phyloP scores from a whole-genome alignment of 2,797 vertebrate genomes.

The Cottoperca gobio region DNA sequence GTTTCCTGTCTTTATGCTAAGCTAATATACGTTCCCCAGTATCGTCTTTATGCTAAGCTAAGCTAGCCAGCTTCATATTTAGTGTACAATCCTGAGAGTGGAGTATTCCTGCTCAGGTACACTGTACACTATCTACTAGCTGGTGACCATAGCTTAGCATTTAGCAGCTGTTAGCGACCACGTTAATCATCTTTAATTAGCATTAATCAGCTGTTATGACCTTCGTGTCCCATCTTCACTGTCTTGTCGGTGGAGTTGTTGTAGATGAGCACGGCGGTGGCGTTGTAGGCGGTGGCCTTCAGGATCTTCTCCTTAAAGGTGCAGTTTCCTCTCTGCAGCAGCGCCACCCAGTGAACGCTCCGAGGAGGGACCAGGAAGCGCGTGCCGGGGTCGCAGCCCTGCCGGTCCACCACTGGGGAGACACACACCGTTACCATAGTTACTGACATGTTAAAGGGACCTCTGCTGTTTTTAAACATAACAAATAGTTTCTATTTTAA shows the following conservation, averaged over 20 bases:
- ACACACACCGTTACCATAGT: conserved; percentile 20
- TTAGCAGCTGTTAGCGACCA: too few relatives aligned
- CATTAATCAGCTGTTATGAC: too few relatives aligned
- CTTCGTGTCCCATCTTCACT: conserved; percentile 97
- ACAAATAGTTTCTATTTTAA: too few relatives aligned
- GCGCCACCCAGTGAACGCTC: conserved; percentile 94
- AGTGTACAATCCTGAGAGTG: too few relatives aligned
- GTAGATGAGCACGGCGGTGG: conserved; percentile 95
- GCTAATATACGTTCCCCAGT: too few relatives aligned
- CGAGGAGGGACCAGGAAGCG: conserved; percentile 92
- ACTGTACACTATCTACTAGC: background rate
- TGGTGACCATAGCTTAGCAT: too few relatives aligned
- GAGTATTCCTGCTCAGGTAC: background rate
- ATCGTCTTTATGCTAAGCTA: too few relatives aligned
- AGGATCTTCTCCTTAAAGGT: conserved; percentile 98
- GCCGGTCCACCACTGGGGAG: conserved; percentile 90
- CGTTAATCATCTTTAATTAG: too few relatives aligned
- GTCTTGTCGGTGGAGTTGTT: conserved; percentile 95
- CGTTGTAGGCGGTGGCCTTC: conserved; percentile 92
- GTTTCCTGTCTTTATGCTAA: too few relatives aligned
- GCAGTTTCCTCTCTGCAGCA: conserved; percentile 96
- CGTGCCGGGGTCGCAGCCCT: conserved; percentile 94
- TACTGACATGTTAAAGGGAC: too few relatives aligned
- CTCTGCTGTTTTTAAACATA: too few relatives aligned
- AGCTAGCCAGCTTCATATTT: too few relatives aligned